Percentiles rank a stretch among this genome's conserved stretches.
Evolutionary conservation across 2,888 invertebrate species (phyloP).

Genomic region (Callinectes sapidus): DNA sequence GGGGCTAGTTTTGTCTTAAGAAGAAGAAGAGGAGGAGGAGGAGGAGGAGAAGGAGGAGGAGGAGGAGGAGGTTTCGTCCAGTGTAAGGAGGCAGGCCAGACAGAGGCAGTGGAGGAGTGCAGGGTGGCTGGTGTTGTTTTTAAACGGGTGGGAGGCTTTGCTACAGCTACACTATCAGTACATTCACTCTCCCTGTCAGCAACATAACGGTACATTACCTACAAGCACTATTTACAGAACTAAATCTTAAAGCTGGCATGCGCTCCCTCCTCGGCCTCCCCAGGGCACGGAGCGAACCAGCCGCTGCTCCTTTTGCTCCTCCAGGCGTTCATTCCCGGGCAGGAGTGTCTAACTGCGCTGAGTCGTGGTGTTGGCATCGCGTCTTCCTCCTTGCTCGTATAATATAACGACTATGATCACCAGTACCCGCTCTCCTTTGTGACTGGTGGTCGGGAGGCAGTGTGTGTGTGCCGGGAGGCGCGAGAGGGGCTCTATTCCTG

Average conservation of each 20-base stretch:
- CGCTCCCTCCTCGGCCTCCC: background rate
- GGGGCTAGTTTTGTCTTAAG: background rate
- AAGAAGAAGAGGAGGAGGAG: background rate
- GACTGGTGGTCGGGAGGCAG: background rate
- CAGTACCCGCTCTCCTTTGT: background rate
- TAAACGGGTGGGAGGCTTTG: background rate
- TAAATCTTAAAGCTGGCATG: constrained; percentile 31
- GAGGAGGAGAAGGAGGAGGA: background rate
- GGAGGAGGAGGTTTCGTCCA: background rate
- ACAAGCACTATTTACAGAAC: constrained; percentile 19
- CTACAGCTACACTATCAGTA: constrained; percentile 32
- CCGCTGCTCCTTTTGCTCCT: background rate
- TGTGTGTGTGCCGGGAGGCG: background rate
- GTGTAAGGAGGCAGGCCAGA: background rate
- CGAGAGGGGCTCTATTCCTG: background rate
- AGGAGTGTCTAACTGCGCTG: background rate
- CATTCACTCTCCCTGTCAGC: background rate
- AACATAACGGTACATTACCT: background rate
- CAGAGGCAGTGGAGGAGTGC: background rate
- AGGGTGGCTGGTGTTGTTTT: background rate
- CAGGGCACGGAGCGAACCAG: background rate
- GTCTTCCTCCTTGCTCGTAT: background rate
- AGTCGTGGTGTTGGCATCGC: background rate
- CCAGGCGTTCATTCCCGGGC: background rate
- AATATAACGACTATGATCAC: background rate